Conservation (phyloP, 53 echinoderm and acorn worm genomes). For the Paracentrotus lividus region DNA sequence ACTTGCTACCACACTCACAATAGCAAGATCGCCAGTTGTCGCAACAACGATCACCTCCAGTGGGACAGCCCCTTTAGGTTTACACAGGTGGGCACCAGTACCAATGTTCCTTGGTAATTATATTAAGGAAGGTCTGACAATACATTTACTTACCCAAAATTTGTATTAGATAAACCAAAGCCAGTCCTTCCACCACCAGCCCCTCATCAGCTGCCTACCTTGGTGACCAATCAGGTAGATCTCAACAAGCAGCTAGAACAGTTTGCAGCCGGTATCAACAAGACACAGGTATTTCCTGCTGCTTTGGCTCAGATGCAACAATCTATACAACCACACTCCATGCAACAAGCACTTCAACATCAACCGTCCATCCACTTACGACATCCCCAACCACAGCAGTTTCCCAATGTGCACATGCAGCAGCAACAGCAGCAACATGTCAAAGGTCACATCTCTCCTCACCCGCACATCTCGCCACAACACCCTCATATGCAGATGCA, state of each 20-base stretch:
- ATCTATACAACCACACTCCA: slow-evolving; percentile 68
- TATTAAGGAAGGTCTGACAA: too few relatives aligned
- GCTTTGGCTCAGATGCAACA: slow-evolving; percentile 70
- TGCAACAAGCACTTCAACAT: slow-evolving; percentile 69
- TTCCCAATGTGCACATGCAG: slow-evolving; percentile 56
- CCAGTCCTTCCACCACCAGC: slow-evolving; percentile 58
- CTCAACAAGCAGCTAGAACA: slow-evolving; percentile 70
- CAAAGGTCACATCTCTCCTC: slow-evolving; percentile 56
- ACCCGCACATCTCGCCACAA: slow-evolving; percentile 61
- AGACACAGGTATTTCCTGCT: slow-evolving; percentile 59
- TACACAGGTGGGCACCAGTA: too few relatives aligned
- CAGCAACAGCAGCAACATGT: slow-evolving; percentile 56
- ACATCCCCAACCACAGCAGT: slow-evolving; percentile 72
- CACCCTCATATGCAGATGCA: slow-evolving; percentile 69
- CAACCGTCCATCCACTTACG: slow-evolving; percentile 73
- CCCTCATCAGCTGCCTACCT: slow-evolving; percentile 65
- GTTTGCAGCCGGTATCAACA: slow-evolving; percentile 54
- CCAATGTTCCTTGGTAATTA: too few relatives aligned
- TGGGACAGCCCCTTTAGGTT: too few relatives aligned
- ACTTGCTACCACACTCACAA: too few relatives aligned
- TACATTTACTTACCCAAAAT: too few relatives aligned
- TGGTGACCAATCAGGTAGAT: slow-evolving; percentile 50
- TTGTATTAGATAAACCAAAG: slow-evolving; percentile 65
- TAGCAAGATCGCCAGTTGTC: too few relatives aligned
- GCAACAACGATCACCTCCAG: too few relatives aligned